Percentiles rank a stretch among this genome's conserved stretches.
Conservation (phyloP, 2,113 vertebrate genomes). For the Melanerpes aurifrons region DNA sequence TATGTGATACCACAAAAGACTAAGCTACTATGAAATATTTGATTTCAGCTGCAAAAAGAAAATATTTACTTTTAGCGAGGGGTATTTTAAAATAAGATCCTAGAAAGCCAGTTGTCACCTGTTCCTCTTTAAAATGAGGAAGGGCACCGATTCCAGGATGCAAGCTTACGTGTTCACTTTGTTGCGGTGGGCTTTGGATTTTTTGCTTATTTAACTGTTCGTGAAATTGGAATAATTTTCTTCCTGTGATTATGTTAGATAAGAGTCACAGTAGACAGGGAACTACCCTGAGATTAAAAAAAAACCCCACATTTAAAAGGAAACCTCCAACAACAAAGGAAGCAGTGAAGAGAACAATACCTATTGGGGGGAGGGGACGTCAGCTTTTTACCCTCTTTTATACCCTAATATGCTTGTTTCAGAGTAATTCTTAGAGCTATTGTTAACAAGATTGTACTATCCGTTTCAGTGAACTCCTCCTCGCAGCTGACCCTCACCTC, state of each 20-base stretch:
- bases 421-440: neutral
- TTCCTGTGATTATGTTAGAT: neutral
- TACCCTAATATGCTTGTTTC: neutral
- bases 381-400: neutral
- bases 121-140: neutral
- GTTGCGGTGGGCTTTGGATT: neutral
- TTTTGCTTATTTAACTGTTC: slow-evolving; percentile 27
- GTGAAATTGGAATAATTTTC: slow-evolving; percentile 36
- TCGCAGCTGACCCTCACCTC: neutral
- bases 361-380: neutral
- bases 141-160: neutral
- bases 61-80: slow-evolving; percentile 35
- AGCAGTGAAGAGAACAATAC: slow-evolving; percentile 15
- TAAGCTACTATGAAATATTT: neutral
- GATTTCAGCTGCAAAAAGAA: neutral
- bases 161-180: neutral
- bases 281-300: slow-evolving; percentile 31
- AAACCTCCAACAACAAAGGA: neutral
- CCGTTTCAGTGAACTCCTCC: neutral
- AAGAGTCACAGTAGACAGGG: slow-evolving; percentile 26
- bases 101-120: neutral
- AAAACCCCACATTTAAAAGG: neutral
- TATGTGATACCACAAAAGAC: neutral
- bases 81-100: neutral
- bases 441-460: neutral